phyloP scores from a whole-genome alignment of 1,140 invertebrate species.

The Drosophila sulfurigaster region DNA sequence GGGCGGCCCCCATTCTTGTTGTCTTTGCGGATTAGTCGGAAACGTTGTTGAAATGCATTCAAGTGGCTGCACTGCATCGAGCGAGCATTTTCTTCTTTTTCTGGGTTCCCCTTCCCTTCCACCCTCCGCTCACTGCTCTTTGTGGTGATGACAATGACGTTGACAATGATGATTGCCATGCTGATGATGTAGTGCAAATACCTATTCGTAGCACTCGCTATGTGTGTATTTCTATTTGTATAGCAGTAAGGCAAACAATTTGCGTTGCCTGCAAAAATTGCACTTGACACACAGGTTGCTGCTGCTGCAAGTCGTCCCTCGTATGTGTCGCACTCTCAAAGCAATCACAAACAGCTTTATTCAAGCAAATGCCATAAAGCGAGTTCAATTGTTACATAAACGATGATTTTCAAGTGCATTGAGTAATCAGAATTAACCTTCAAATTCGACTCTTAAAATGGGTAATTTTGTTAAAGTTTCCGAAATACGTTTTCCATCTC shows the following conservation, averaged over 20 bases:
- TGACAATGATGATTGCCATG: slow-evolving; percentile 40
- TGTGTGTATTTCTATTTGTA: not conserved
- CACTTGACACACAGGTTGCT: slow-evolving; percentile 17
- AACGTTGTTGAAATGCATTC: slow-evolving; percentile 71
- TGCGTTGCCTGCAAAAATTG: slow-evolving; percentile 23
- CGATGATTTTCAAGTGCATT: not conserved
- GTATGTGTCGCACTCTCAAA: slow-evolving; percentile 4
- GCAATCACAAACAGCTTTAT: slow-evolving; percentile 12
- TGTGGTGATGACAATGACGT: slow-evolving; percentile 31
- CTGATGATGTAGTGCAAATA: slow-evolving; percentile 11
- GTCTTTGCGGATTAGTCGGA: slow-evolving; percentile 75
- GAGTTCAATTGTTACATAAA: slow-evolving; percentile 12
- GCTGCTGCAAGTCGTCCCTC: not conserved
- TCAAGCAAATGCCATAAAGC: slow-evolving; percentile 9
- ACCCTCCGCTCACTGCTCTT: not conserved
- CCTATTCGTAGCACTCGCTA: not conserved
- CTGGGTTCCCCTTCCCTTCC: not conserved
- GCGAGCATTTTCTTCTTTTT: slow-evolving; percentile 19
- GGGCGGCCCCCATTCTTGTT: slow-evolving; percentile 39
- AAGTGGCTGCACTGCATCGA: slow-evolving; percentile 65
- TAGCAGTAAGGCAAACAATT: slow-evolving; percentile 9
- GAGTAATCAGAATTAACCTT: not conserved
- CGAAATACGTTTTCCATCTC: no score
- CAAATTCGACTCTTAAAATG: no score
- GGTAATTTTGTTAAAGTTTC: no score